Evolutionary conservation across 2,113 vertebrate genomes (phyloP).

Genomic region (Rhea pennata): DNA sequence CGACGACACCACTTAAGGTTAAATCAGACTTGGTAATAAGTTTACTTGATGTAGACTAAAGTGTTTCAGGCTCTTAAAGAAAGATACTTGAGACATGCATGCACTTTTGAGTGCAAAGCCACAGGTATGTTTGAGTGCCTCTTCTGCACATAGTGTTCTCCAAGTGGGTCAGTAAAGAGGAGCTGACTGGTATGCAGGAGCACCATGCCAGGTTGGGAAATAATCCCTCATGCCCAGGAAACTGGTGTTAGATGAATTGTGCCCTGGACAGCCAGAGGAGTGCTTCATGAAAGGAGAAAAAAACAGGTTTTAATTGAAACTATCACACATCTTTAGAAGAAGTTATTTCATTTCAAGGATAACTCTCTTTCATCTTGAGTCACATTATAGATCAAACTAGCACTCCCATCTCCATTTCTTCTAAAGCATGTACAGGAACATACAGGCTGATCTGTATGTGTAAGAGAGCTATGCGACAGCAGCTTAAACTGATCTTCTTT

Average conservation of each 20-base stretch:
- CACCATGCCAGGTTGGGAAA: background rate
- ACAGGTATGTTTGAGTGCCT: slow-evolving; percentile 13
- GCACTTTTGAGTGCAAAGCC: background rate
- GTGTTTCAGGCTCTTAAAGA: slow-evolving; percentile 30
- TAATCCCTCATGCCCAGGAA: background rate
- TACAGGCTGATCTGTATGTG: background rate
- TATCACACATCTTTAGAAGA: background rate
- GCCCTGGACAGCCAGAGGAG: background rate
- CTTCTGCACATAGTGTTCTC: background rate
- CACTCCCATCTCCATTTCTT: background rate
- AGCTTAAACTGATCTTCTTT: background rate
- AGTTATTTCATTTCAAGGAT: background rate
- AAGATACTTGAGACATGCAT: slow-evolving; percentile 5
- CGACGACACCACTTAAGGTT: slow-evolving; percentile 51
- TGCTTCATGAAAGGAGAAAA: background rate
- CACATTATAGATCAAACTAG: accelerated
- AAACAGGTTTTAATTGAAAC: background rate
- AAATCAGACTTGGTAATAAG: slow-evolving; percentile 62
- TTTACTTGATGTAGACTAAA: slow-evolving; percentile 48
- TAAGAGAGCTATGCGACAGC: background rate
- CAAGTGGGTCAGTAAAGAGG: background rate
- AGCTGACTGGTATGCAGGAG: background rate
- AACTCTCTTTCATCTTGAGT: background rate
- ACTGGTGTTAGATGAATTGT: background rate
- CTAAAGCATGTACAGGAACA: background rate